A percentile compares a stretch with the other conserved stretches of the same genome.
phyloP scores from a whole-genome alignment of 2,888 invertebrate species.

The Malthinus seriepunctatus region DNA sequence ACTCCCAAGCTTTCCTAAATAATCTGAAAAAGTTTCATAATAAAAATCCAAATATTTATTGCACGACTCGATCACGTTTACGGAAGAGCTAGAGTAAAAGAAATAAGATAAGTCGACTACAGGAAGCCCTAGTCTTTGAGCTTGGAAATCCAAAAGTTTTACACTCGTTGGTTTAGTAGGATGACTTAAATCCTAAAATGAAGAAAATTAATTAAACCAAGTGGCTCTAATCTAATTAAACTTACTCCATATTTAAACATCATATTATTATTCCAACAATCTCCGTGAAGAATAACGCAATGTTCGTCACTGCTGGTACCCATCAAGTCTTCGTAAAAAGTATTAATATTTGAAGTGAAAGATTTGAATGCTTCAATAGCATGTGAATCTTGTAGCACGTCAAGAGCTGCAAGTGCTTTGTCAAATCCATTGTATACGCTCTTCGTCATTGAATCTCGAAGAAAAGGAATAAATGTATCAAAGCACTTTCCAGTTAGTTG shows the following conservation, averaged over 20 bases:
- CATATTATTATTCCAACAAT: constrained; percentile 16
- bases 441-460: too few species aligned
- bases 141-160: constrained; percentile 39
- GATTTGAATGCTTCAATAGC: too few species aligned
- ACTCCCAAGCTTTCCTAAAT: constrained; percentile 36
- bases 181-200: background rate
- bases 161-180: background rate
- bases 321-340: background rate
- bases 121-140: constrained; percentile 33
- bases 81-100: constrained; percentile 43
- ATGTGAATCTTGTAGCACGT: too few species aligned
- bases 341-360: background rate
- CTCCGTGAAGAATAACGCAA: constrained; percentile 3
- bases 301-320: background rate
- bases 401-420: too few species aligned
- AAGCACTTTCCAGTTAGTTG: too few species aligned
- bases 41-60: constrained; percentile 44
- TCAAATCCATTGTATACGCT: too few species aligned
- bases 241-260: constrained; percentile 13
- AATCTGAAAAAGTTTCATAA: constrained; percentile 39
- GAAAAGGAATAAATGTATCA: too few species aligned
- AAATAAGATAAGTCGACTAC: constrained; percentile 46
- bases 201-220: background rate
- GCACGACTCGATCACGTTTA: constrained; percentile 38
- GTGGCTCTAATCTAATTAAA: background rate